A percentile compares a stretch with the other conserved stretches of the same genome.
phyloP scores from a whole-genome alignment of 37 sponge, comb jelly and placozoan species.

The Geodia barretti region DNA sequence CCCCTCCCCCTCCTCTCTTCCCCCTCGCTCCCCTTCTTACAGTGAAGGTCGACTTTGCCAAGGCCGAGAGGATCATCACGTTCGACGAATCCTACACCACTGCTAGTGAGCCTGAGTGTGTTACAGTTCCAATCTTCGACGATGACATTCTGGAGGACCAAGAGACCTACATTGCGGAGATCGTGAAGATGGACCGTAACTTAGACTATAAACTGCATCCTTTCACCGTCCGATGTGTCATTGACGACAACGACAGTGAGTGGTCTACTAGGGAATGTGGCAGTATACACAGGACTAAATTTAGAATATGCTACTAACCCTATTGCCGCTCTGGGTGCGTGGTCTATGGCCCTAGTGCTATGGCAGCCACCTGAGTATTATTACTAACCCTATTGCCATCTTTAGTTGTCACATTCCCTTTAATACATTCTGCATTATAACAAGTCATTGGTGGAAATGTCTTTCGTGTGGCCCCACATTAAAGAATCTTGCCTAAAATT shows the following conservation, averaged over 20 bases:
- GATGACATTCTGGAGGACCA: background rate
- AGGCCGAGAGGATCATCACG: too few relatives aligned
- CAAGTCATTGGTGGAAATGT: too few relatives aligned
- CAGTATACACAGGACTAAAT: background rate
- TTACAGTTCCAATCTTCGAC: background rate
- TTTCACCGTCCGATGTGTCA: background rate
- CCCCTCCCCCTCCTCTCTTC: background rate
- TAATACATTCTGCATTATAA: too few relatives aligned
- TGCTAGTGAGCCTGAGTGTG: background rate
- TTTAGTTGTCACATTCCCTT: too few relatives aligned
- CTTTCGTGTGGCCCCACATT: too few relatives aligned
- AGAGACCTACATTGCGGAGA: background rate
- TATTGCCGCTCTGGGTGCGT: background rate
- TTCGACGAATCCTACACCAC: too few relatives aligned
- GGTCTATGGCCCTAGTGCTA: background rate
- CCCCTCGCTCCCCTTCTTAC: background rate
- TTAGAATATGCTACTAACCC: background rate
- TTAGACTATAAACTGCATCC: too few relatives aligned
- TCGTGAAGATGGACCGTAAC: background rate
- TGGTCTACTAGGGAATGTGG: background rate
- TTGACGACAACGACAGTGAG: constrained; percentile 3
- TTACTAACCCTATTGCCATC: too few relatives aligned
- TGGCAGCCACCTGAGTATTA: background rate
- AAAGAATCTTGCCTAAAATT: too few relatives aligned
- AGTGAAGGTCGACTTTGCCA: too few relatives aligned